Evolutionary conservation across 2,888 invertebrate genomes (phyloP).

Genomic region (Hemaris fuciformis): DNA sequence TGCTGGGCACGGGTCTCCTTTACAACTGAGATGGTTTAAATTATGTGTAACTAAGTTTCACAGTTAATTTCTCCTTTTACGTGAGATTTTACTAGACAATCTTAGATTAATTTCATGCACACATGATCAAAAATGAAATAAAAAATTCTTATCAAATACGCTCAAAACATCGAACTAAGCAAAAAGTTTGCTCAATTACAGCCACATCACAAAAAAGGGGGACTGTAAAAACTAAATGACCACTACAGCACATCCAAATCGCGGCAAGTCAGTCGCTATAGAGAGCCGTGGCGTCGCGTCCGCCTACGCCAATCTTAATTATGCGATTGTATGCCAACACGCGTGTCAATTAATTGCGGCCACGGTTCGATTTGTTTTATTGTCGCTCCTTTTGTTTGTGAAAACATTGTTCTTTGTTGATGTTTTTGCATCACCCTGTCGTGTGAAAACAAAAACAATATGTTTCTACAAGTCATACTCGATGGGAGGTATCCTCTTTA

Average conservation of each 20-base stretch:
- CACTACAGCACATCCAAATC: neutral
- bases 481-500: neutral
- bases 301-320: slow-evolving; percentile 59
- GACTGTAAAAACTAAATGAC: neutral
- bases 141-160: neutral
- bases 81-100: no score
- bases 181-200: neutral
- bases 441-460: neutral
- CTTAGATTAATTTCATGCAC: no score
- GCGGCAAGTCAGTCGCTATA: neutral
- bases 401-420: slow-evolving; percentile 24
- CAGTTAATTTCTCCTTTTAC: no score
- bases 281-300: slow-evolving; percentile 36
- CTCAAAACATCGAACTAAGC: neutral
- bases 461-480: neutral
- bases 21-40: no score
- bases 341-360: slow-evolving; percentile 54
- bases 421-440: neutral
- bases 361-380: slow-evolving; percentile 36
- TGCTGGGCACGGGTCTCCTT: no score
- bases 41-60: no score
- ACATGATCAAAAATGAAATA: no score
- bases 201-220: neutral
- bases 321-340: slow-evolving; percentile 56
- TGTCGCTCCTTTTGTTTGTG: slow-evolving; percentile 31